Percentiles rank a stretch among this genome's conserved stretches.
Evolutionary conservation across 2,888 invertebrate genomes (phyloP).

Genomic region (Callyntrura sp.): DNA sequence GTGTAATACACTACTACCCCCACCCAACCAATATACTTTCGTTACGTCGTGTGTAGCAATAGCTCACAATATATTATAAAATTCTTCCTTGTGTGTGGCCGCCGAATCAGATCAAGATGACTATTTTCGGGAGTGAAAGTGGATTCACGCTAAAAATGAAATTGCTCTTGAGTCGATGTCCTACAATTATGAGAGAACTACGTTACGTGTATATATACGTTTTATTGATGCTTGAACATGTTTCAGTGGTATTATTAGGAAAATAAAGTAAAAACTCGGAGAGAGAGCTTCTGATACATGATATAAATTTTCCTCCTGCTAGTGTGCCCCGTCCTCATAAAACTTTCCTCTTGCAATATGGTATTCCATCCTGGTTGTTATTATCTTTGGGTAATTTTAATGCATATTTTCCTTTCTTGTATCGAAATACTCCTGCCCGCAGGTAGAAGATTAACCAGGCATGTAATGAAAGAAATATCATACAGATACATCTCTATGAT

Average conservation of each 20-base stretch:
- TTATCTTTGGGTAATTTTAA: neutral
- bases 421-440: no score
- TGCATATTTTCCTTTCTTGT: neutral
- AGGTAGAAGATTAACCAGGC: conserved; percentile 19
- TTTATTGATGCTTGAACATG: neutral
- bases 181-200: no score
- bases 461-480: neutral
- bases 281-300: conserved; percentile 16
- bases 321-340: neutral
- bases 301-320: conserved; percentile 32
- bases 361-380: neutral
- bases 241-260: neutral
- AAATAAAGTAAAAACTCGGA: conserved; percentile 11
- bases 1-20: no score
- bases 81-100: neutral
- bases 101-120: conserved; percentile 17
- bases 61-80: no score
- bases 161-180: neutral
- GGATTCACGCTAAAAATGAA: neutral
- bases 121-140: conserved; percentile 5
- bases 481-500: no score
- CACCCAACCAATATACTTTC: neutral
- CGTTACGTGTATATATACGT: no score
- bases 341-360: neutral
- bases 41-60: neutral